Evolutionary conservation across 2,113 vertebrate genomes (phyloP), one percentile per base, ranked within the genome.

Genomic region (Catagonus wagneri): DNA sequence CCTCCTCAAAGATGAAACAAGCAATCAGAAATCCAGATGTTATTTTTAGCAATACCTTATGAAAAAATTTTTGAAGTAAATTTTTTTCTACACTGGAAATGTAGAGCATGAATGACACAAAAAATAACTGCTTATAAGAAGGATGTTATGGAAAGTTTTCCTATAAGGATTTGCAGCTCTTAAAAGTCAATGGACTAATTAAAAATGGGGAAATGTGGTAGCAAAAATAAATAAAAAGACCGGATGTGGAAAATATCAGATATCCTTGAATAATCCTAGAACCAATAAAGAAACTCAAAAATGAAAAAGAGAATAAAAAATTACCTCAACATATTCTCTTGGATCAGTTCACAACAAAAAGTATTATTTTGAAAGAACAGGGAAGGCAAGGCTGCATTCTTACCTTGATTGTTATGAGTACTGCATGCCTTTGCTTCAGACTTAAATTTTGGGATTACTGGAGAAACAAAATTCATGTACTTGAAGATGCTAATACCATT

Each of bases 131-230:
- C 94, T 98, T 98, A 86, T 96, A 95, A 92, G 97, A 93, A 97
- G 19, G 91, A 97, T 95, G 22, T 68, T 95, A 98, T 72, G 96
- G 92, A 93, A 91, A 75, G 12, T 93, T 98, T 98, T 98, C 56
- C n/a, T 78, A 54, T 88, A 94, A 97, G 39, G 52, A 61, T 34
- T 93, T 89, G 89, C 19, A 96, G 25, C 9, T 97, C 74, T 95
- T 98, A 97, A 97, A 98, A 98, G 98, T 98, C 96, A 96, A 32
- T 93, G 58, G 85, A 81, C 88, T 97, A 96, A 98, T 97, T 97
- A 98, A 98, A 98, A 96, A 25, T 89, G 25, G 50, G 32, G 58
- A 74, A 97, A 94, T 72, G 75, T 72, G 63, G 58, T 27, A 96
- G 27, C 14, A 50, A 85, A 96, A 93, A 90, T 60, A 93, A 95